These are phyloP conservation scores for Chelon labrosus DNA, from an alignment of 2,797 vertebrate species.

Conservation along the genomic window DNA sequence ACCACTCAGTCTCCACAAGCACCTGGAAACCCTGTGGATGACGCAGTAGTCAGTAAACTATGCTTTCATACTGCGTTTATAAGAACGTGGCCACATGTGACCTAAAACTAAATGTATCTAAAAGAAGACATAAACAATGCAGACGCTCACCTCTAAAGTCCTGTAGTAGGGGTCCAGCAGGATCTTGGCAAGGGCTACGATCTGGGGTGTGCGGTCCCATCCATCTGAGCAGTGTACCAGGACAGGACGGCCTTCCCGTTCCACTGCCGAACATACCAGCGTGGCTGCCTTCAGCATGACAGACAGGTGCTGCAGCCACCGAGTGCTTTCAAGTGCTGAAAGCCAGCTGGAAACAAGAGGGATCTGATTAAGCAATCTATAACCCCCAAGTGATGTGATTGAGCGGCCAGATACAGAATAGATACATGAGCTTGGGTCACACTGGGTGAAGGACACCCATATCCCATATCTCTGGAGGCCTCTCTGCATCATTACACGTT, in stretches of 20 bases:
- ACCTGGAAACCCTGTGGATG: constrained; percentile 94
- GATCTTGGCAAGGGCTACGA: constrained; percentile 95
- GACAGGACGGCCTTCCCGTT: constrained; percentile 95
- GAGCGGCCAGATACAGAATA: not conserved
- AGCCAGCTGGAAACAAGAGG: constrained; percentile 89
- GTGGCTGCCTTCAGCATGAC: constrained; percentile 97
- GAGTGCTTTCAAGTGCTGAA: constrained; percentile 96
- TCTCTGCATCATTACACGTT: constrained; percentile 16
- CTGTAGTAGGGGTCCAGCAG: constrained; percentile 97
- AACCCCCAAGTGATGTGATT: not conserved
- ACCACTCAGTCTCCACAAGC: constrained; percentile 96
- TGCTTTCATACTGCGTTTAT: not conserved
- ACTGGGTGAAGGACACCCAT: not conserved
- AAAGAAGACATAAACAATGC: not conserved
- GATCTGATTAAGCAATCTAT: constrained; percentile 17
- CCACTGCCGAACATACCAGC: constrained; percentile 93
- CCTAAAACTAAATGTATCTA: not conserved
- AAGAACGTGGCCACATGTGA: not conserved
- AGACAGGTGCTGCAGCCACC: constrained; percentile 98
- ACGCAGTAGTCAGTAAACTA: not conserved
- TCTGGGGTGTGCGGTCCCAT: constrained; percentile 98
- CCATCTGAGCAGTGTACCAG: constrained; percentile 98
- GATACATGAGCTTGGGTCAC: constrained; percentile 2
- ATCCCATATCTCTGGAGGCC: constrained; percentile 19
- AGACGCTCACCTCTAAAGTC: constrained; percentile 90